Conservation (phyloP, 2,797 vertebrate species). For the Mycteria americana region DNA sequence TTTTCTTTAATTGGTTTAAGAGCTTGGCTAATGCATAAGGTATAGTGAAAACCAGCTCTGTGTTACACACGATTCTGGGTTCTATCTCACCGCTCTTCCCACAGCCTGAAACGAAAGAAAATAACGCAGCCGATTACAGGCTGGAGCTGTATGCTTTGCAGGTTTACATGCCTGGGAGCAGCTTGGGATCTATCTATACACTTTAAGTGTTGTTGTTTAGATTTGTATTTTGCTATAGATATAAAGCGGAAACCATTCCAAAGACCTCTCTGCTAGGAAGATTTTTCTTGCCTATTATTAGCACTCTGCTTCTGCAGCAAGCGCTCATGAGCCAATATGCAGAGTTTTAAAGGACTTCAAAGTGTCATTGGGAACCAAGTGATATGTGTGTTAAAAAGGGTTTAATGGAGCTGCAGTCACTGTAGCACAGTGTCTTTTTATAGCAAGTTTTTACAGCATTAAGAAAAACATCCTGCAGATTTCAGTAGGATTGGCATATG, state of each 20-base stretch:
- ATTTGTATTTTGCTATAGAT: conserved; percentile 6
- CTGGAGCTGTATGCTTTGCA: background rate
- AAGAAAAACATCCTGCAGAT: conserved; percentile 56
- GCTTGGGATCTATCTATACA: background rate
- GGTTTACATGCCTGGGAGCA: conserved; percentile 10
- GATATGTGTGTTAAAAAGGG: conserved; percentile 50
- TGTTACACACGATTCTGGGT: background rate
- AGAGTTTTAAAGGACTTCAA: conserved; percentile 53
- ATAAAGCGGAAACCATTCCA: background rate
- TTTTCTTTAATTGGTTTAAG: background rate
- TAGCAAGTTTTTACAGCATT: conserved; percentile 33
- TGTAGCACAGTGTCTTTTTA: conserved; percentile 47
- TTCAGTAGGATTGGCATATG: conserved; percentile 43
- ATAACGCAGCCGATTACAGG: background rate
- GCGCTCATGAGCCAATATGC: background rate
- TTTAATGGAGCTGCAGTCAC: conserved; percentile 47
- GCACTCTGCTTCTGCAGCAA: conserved; percentile 31
- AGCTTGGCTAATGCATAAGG: background rate
- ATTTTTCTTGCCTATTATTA: conserved; percentile 44
- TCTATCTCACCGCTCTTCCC: background rate
- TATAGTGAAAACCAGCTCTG: background rate
- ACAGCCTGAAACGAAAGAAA: background rate
- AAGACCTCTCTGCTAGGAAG: conserved; percentile 14
- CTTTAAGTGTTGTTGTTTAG: background rate
- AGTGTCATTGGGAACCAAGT: conserved; percentile 36